Conservation (phyloP, 1,140 invertebrate species). For the Whitmania pigra region DNA sequence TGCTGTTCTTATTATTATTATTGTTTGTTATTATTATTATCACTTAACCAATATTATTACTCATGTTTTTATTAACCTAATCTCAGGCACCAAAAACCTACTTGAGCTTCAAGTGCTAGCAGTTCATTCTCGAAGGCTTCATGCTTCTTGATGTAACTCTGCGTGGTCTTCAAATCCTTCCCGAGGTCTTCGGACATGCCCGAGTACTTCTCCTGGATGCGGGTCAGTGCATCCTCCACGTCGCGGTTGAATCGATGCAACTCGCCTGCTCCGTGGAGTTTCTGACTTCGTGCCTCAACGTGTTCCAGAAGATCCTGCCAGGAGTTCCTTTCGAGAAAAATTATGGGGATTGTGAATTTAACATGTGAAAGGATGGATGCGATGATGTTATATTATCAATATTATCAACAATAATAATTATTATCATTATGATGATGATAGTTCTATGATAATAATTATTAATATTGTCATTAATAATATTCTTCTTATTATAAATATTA, state of each 20-base stretch:
- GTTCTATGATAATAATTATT: no score
- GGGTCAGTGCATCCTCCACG: slow-evolving; percentile 75
- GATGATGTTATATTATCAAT: background rate
- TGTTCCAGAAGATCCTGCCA: slow-evolving; percentile 78
- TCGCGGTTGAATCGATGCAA: slow-evolving; percentile 93
- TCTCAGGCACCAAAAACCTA: slow-evolving; percentile 47
- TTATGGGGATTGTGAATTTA: background rate
- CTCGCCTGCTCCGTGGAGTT: slow-evolving; percentile 79
- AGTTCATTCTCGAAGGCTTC: slow-evolving; percentile 90
- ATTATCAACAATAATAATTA: no score
- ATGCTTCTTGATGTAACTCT: slow-evolving; percentile 68
- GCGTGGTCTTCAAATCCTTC: slow-evolving; percentile 71
- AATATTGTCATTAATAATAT: no score
- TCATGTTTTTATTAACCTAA: background rate
- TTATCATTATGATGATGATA: no score
- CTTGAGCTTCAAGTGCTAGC: slow-evolving; percentile 77
- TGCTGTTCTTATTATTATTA: no score
- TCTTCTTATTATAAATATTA: background rate
- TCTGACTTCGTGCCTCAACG: slow-evolving; percentile 68
- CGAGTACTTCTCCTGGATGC: slow-evolving; percentile 73
- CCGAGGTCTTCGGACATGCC: slow-evolving; percentile 71
- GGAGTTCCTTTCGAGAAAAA: slow-evolving; percentile 49
- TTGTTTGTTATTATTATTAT: background rate
- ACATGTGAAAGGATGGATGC: background rate
- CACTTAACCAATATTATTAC: no score